A percentile compares a stretch with the other conserved stretches of the same genome.
phyloP scores from a whole-genome alignment of 2,797 vertebrate species.

The Manis javanica region DNA sequence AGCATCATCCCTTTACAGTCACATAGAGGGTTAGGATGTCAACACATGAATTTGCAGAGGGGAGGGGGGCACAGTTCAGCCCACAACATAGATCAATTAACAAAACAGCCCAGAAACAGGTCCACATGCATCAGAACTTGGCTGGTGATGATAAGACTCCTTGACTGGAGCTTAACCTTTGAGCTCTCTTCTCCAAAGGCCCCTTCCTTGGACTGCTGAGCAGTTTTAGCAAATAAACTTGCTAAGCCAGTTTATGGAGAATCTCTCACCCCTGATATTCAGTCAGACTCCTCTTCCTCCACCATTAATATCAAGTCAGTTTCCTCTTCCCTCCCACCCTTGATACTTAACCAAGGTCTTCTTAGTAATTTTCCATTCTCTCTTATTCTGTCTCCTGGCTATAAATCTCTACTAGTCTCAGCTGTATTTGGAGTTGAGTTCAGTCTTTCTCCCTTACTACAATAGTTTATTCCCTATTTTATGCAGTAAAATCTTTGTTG shows the following conservation, averaged over 20 bases:
- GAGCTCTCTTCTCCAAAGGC: neutral
- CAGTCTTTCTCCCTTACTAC: neutral
- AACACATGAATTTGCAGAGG: neutral
- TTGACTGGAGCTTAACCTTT: neutral
- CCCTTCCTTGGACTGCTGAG: neutral
- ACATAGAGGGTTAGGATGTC: neutral
- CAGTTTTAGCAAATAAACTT: neutral
- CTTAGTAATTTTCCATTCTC: neutral
- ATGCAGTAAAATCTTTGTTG: neutral
- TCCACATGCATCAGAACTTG: neutral
- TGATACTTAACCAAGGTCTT: neutral
- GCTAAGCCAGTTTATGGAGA: neutral
- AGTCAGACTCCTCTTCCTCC: neutral
- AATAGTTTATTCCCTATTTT: neutral
- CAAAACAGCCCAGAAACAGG: neutral
- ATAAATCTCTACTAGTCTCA: neutral
- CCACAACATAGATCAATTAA: neutral
- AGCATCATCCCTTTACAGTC: no score
- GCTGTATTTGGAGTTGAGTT: neutral
- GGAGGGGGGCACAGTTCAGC: neutral
- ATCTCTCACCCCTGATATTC: neutral
- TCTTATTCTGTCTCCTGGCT: neutral
- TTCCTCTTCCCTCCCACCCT: neutral
- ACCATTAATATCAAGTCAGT: neutral
- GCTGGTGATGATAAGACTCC: neutral